A percentile compares a stretch with the other conserved stretches of the same genome.
Evolutionary conservation across 1,140 invertebrate genomes (phyloP).

Genomic region (Hyles euphorbiae): DNA sequence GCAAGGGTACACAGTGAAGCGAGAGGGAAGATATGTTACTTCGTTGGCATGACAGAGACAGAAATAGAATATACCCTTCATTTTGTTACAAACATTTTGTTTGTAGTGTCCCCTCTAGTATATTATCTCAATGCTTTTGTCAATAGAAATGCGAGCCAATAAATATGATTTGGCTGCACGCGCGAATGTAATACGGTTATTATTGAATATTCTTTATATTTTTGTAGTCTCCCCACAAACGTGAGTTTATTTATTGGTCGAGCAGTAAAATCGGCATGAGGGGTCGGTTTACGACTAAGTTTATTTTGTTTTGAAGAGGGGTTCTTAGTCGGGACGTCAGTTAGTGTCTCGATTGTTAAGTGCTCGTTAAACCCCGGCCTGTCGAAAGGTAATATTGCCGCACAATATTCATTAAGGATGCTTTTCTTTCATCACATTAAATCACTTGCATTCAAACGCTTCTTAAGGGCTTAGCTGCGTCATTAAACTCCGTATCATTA

Average conservation of each 20-base stretch:
- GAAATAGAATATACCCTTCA: too few species aligned
- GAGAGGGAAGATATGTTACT: too few species aligned
- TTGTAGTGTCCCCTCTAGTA: too few species aligned
- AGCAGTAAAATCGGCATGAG: conserved; percentile 56
- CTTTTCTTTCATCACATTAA: not conserved
- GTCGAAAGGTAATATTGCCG: conserved; percentile 18
- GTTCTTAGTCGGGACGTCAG: conserved; percentile 42
- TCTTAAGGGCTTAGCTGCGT: too few species aligned
- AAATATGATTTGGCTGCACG: conserved; percentile 39
- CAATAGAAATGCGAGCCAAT: conserved; percentile 39
- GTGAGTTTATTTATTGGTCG: conserved; percentile 65
- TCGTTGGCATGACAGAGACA: too few species aligned
- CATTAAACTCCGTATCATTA: too few species aligned
- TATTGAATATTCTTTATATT: conserved; percentile 31
- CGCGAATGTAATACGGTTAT: conserved; percentile 42
- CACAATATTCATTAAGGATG: not conserved
- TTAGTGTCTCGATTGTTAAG: conserved; percentile 43
- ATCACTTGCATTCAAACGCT: too few species aligned
- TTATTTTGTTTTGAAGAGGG: conserved; percentile 49
- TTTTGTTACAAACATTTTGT: too few species aligned
- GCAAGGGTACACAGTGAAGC: too few species aligned
- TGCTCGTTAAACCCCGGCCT: conserved; percentile 39
- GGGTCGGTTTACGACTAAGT: conserved; percentile 57
- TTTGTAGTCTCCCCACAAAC: conserved; percentile 39
- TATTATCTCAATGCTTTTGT: too few species aligned